Evolutionary conservation across 92 coral and sea anemone species (phyloP).

Genomic region (Zoanthus sansibaricus): DNA sequence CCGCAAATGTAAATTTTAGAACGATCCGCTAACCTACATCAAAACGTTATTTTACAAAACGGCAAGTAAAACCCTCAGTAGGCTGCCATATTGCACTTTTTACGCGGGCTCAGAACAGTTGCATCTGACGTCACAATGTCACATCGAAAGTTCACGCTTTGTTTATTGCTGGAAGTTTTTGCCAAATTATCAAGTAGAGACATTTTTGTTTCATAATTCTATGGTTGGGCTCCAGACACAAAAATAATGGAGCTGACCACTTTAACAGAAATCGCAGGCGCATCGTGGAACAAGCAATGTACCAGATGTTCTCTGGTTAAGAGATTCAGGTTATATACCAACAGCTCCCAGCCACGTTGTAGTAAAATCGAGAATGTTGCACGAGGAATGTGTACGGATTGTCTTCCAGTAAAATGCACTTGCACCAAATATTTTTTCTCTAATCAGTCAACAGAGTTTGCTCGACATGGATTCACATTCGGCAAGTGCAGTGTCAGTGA

Average conservation of each 20-base stretch:
- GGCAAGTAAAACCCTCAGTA: no score
- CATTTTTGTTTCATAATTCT: no score
- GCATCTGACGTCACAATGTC: slow-evolving; percentile 29
- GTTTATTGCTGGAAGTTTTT: no score
- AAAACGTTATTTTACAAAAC: no score
- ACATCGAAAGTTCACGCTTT: no score
- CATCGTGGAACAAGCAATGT: slow-evolving; percentile 7
- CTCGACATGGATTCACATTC: slow-evolving; percentile 27
- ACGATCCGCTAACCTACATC: no score
- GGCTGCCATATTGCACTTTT: no score
- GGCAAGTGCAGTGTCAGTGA: slow-evolving; percentile 18
- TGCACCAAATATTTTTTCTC: background rate
- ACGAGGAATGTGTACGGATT: slow-evolving; percentile 11
- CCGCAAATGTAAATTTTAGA: no score
- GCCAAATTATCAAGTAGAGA: background rate
- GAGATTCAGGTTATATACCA: background rate
- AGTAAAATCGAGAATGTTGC: background rate
- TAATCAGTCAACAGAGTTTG: slow-evolving; percentile 15
- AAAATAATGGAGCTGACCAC: background rate
- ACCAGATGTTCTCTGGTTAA: slow-evolving; percentile 17
- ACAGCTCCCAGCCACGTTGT: slow-evolving; percentile 4
- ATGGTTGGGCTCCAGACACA: slow-evolving; percentile 1
- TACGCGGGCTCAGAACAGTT: no score
- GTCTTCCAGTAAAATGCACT: slow-evolving; percentile 13
- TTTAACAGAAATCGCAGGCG: slow-evolving; percentile 10